A percentile compares a stretch with the other conserved stretches of the same genome.
phyloP scores from a whole-genome alignment of 2,888 invertebrate genomes.

The Mycalesis mineus region DNA sequence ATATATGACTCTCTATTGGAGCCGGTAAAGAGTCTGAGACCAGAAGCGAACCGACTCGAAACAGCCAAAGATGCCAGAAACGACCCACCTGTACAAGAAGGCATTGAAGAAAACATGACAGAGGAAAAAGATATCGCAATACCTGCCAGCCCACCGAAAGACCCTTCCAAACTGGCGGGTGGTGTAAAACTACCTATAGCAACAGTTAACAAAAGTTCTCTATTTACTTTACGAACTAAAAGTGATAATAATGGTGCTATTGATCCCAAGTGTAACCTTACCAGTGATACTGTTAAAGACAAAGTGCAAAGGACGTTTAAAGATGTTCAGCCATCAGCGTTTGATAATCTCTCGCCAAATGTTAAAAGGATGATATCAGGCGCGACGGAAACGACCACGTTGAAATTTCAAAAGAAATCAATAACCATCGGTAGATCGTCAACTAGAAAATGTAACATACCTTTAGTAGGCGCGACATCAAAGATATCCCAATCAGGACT shows the following conservation, averaged over 20 bases:
- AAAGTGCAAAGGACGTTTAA: constrained; percentile 59
- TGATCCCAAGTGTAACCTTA: constrained; percentile 46
- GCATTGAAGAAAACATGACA: constrained; percentile 34
- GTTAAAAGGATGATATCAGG: constrained; percentile 80
- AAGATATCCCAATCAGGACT: constrained; percentile 73
- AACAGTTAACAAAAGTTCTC: constrained; percentile 63
- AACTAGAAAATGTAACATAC: constrained; percentile 65
- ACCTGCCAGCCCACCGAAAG: constrained; percentile 43
- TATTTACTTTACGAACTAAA: constrained; percentile 64
- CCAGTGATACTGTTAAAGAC: constrained; percentile 53
- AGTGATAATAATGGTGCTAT: constrained; percentile 61
- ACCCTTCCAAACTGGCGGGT: constrained; percentile 58
- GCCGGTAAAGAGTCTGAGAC: constrained; percentile 57
- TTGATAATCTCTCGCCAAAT: constrained; percentile 79
- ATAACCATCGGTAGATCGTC: constrained; percentile 53
- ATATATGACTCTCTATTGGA: constrained; percentile 89
- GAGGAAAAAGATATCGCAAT: constrained; percentile 40
- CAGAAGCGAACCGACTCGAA: constrained; percentile 52
- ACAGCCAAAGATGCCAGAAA: constrained; percentile 74
- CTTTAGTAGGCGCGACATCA: constrained; percentile 71
- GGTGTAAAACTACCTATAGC: constrained; percentile 65
- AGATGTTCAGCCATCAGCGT: constrained; percentile 53
- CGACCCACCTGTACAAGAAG: constrained; percentile 57
- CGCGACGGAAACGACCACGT: constrained; percentile 64
- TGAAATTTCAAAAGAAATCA: constrained; percentile 66